Percentiles rank a stretch among this genome's conserved stretches.
Evolutionary conservation across 2,888 invertebrate genomes (phyloP).

Genomic region (Rhamnusium bicolor): DNA sequence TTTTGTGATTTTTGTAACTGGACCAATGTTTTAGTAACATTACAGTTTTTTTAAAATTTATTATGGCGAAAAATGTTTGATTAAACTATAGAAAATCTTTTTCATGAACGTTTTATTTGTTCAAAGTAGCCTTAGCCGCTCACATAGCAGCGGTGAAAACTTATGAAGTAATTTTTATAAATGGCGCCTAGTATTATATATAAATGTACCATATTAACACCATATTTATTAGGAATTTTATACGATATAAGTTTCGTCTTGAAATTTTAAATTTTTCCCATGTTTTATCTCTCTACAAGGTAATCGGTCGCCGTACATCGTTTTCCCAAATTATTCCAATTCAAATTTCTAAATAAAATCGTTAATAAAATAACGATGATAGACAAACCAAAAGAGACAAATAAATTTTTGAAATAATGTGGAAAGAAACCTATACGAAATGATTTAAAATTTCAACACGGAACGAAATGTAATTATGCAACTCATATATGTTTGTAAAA

Average conservation of each 20-base stretch:
- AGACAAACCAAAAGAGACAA: too few species aligned
- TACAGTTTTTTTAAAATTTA: not conserved
- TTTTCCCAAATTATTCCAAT: not conserved
- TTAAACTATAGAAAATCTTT: not conserved
- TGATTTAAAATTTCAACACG: slow-evolving; percentile 27
- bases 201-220: slow-evolving; percentile 33
- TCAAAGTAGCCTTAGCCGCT: slow-evolving; percentile 26
- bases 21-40: slow-evolving; percentile 26
- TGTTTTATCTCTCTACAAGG: not conserved
- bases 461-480: slow-evolving; percentile 1
- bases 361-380: too few species aligned
- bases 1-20: slow-evolving; percentile 10
- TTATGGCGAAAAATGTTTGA: slow-evolving; percentile 13
- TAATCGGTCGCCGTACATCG: too few species aligned
- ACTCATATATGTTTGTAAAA: slow-evolving; percentile 63
- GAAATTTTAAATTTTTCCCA: not conserved
- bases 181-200: slow-evolving; percentile 26
- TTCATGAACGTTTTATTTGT: slow-evolving; percentile 7
- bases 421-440: not conserved
- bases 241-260: not conserved
- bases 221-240: slow-evolving; percentile 30
- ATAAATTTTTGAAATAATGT: not conserved
- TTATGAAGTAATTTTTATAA: slow-evolving; percentile 26
- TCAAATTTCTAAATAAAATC: not conserved
- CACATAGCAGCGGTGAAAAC: not conserved